Evolutionary conservation across 2,113 vertebrate species (phyloP).

Genomic region (Pontoporia blainvillei): DNA sequence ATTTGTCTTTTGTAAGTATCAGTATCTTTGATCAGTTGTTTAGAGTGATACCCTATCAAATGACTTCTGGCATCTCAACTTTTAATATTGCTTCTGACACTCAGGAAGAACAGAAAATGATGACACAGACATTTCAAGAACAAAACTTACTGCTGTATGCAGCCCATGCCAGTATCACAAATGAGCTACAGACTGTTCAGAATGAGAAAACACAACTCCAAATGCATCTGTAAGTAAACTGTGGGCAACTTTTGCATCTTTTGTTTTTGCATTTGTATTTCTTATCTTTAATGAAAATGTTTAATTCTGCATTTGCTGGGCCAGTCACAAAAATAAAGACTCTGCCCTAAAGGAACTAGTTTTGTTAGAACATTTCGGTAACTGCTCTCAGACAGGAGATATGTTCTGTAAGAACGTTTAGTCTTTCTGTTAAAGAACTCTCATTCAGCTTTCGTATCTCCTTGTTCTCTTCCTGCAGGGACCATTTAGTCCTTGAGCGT

Average conservation of each 20-base stretch:
- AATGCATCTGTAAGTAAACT: conserved; percentile 78
- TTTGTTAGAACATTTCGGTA: neutral
- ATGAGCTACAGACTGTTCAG: conserved; percentile 76
- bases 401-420: neutral
- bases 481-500: conserved; percentile 73
- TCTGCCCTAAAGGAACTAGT: neutral
- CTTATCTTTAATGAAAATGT: neutral
- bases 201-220: conserved; percentile 77
- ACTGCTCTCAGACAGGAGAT: neutral
- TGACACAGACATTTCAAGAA: conserved; percentile 77
- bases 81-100: neutral
- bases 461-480: conserved; percentile 64
- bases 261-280: neutral
- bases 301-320: neutral
- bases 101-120: conserved; percentile 79
- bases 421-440: neutral
- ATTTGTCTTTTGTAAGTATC: neutral
- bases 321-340: neutral
- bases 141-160: conserved; percentile 77
- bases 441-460: neutral
- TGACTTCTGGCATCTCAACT: neutral
- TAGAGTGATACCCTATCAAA: neutral
- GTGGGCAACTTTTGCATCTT: neutral
- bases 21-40: neutral
- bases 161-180: conserved; percentile 69